A percentile compares a stretch with the other conserved stretches of the same genome.
These are phyloP conservation scores for Cylloceria caligata DNA, from an alignment of 2,888 invertebrate species.

Conservation along the genomic window DNA sequence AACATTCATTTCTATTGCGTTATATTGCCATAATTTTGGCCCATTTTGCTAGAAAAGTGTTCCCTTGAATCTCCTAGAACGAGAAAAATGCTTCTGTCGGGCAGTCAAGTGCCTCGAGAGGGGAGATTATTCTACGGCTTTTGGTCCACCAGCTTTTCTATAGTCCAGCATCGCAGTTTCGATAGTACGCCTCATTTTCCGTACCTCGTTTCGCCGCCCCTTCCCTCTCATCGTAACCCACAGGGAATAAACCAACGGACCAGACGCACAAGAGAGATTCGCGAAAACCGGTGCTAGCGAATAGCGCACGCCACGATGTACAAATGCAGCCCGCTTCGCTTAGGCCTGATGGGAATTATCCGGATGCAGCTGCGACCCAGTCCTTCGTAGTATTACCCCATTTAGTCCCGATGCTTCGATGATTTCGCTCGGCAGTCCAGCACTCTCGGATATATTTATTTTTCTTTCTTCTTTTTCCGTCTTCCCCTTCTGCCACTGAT, in stretches of 20 bases:
- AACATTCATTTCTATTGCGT: background rate
- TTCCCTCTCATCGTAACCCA: slow-evolving; percentile 17
- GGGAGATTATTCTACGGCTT: background rate
- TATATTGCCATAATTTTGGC: background rate
- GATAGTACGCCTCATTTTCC: slow-evolving; percentile 17
- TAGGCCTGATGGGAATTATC: slow-evolving; percentile 68
- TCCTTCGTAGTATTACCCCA: slow-evolving; percentile 58
- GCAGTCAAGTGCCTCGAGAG: slow-evolving; percentile 17
- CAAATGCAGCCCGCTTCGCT: slow-evolving; percentile 55
- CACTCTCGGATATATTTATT: slow-evolving; percentile 19
- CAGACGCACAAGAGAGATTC: slow-evolving; percentile 32
- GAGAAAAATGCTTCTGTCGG: background rate
- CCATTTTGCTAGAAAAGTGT: background rate
- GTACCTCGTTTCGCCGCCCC: slow-evolving; percentile 17
- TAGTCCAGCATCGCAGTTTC: background rate
- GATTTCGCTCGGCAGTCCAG: slow-evolving; percentile 48
- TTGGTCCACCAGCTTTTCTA: background rate
- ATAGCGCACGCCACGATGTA: slow-evolving; percentile 23
- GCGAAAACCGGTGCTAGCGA: slow-evolving; percentile 27
- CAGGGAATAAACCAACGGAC: slow-evolving; percentile 35
- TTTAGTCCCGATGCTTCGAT: slow-evolving; percentile 61
- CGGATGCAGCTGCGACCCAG: slow-evolving; percentile 70
- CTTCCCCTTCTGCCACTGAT: slow-evolving; percentile 17
- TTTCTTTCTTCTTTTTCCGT: slow-evolving; percentile 15
- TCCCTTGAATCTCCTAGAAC: background rate